These are phyloP conservation scores for Anas platyrhynchos DNA, from an alignment of 2,113 vertebrate species.

Conservation along the genomic window DNA sequence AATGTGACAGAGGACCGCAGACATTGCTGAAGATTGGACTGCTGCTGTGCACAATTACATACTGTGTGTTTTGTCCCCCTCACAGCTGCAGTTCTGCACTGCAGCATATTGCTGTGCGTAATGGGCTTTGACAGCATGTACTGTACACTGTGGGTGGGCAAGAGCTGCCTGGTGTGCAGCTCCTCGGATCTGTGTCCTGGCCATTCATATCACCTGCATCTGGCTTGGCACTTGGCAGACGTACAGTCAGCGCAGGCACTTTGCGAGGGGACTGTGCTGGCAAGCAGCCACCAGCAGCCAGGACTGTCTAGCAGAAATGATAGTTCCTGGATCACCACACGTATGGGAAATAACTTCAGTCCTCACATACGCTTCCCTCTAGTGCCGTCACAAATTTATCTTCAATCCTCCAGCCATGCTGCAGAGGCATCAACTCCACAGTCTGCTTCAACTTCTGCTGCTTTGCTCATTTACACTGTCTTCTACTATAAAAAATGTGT, in stretches of 20 bases:
- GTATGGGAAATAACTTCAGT: not conserved
- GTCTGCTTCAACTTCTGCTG: not conserved
- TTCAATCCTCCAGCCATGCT: not conserved
- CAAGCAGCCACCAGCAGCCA: not conserved
- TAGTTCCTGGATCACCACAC: not conserved
- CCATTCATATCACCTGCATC: not conserved
- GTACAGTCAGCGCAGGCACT: not conserved
- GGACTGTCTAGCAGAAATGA: not conserved
- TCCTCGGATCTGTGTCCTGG: not conserved
- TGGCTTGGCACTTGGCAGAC: not conserved
- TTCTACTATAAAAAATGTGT: not conserved
- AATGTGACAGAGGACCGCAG: not conserved
- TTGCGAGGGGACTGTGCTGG: not conserved
- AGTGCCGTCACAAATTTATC: not conserved
- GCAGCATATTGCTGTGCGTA: not conserved
- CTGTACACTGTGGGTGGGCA: not conserved
- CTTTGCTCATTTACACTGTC: not conserved
- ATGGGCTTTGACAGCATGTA: not conserved
- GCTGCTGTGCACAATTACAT: not conserved
- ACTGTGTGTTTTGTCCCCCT: not conserved
- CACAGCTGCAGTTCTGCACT: not conserved
- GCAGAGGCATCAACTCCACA: not conserved
- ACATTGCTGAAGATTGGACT: not conserved
- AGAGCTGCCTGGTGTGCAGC: not conserved
- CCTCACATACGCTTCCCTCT: not conserved